Evolutionary conservation across 1,140 invertebrate genomes (phyloP), one percentile per base, ranked within the genome.

Genomic region (Zophobas atratus): DNA sequence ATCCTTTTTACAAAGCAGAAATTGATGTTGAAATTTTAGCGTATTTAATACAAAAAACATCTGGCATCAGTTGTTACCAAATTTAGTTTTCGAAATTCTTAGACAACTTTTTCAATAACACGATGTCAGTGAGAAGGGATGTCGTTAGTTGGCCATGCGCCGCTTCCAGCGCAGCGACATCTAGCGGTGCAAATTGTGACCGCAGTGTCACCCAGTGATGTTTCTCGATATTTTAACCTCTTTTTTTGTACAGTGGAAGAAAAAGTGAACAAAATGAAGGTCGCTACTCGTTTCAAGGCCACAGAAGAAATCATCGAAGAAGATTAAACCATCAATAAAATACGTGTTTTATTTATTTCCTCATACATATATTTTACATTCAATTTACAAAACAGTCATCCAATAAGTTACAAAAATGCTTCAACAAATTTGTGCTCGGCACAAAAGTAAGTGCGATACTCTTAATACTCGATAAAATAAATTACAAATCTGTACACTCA

Each of bases 221-320:
- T 20, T 20, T 20, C 20, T 20, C 20, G 20, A 20, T 0, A 20
- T 20, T 20, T 20, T 20, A 20, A 20, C 20, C 20, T 20, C 20
- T 20, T 63, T 53, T 80, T 63, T 49, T 57, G 89, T 88, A 76
- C 82, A 92, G 89, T 93, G 92, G 92, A 93, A 93, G 82, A 91
- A 90, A 93, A 93, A 83, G 87, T 92, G 81, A 92, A 92, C 67
- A 92, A 92, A 83, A 89, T 90, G 84, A 89, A 88, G 78, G 92
- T 90, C 0, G 87, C 89, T 34, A 91, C 92, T 48, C 90, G 91
- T 80, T 93, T 93, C 75, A 92, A 92, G 86, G 92, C 92, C 36
- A n/a, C 1, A n/a, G 60, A 67, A 34, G 38, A 67, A 6, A 41
- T 34, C 0, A 33, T 35, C 34, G 36, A 20, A 38, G 46, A 51